These are phyloP conservation scores for Drosophila mimetica DNA, from an alignment of 2,888 invertebrate species.

Conservation along the genomic window DNA sequence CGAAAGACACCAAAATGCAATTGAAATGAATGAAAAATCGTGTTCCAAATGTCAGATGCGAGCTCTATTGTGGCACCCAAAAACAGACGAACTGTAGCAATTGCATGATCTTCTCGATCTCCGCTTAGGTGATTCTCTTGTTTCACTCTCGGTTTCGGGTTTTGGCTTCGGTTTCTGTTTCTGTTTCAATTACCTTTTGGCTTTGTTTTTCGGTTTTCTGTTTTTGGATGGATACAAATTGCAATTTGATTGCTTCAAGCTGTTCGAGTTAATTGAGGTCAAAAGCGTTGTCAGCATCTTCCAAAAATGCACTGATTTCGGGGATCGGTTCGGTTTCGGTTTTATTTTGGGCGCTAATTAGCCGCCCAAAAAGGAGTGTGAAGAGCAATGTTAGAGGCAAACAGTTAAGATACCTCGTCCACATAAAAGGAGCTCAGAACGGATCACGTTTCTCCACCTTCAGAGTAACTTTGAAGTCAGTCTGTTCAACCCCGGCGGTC, in stretches of 20 bases:
- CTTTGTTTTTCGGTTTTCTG: constrained; percentile 50
- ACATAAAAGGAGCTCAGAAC: constrained; percentile 11
- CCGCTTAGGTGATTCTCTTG: constrained; percentile 43
- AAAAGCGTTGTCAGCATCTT: constrained; percentile 62
- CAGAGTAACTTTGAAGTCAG: background rate
- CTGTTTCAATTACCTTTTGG: constrained; percentile 16
- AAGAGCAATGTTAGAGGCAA: constrained; percentile 25
- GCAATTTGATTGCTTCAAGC: constrained; percentile 67
- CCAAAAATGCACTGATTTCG: constrained; percentile 45
- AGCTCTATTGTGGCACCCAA: constrained; percentile 42
- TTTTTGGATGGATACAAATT: constrained; percentile 65
- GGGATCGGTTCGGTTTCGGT: constrained; percentile 31
- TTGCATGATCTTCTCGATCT: constrained; percentile 56
- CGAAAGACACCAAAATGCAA: constrained; percentile 49
- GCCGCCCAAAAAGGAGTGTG: constrained; percentile 26
- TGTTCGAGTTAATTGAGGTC: constrained; percentile 70
- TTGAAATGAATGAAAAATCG: constrained; percentile 63
- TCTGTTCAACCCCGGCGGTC: constrained; percentile 14
- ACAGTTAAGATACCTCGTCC: constrained; percentile 9
- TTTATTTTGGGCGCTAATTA: constrained; percentile 21
- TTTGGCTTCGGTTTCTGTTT: constrained; percentile 28
- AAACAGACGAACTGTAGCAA: constrained; percentile 61
- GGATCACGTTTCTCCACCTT: background rate
- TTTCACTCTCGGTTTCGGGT: constrained; percentile 32
- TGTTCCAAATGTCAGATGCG: constrained; percentile 74